Conservation (phyloP, 2,113 vertebrate species). For the Recurvirostra avosetta region DNA sequence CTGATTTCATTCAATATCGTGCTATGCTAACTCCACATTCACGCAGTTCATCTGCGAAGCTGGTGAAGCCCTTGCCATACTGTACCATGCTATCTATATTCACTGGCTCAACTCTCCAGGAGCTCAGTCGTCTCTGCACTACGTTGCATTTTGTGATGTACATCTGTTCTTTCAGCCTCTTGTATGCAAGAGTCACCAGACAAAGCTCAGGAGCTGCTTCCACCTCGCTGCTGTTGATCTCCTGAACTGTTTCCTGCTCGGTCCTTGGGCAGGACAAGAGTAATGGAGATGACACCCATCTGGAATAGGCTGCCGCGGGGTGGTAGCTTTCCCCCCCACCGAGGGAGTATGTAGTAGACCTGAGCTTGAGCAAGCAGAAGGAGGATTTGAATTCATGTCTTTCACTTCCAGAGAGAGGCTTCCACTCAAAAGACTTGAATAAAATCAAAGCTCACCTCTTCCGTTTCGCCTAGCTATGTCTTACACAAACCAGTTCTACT, state of each 20-base stretch:
- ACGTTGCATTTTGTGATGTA: background rate
- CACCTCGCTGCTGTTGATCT: background rate
- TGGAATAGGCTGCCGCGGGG: background rate
- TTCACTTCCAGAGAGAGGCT: background rate
- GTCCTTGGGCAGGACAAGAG: background rate
- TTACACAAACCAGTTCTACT: background rate
- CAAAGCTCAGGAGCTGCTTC: background rate
- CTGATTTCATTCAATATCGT: background rate
- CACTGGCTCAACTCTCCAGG: background rate
- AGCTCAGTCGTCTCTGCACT: background rate
- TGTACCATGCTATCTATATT: background rate
- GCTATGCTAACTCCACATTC: background rate
- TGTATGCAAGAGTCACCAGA: background rate
- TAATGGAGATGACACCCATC: background rate
- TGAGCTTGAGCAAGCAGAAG: background rate
- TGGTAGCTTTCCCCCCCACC: background rate
- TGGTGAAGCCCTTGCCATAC: background rate
- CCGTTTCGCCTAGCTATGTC: background rate
- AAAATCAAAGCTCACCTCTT: background rate
- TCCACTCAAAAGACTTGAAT: background rate
- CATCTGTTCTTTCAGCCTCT: background rate
- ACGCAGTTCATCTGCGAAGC: background rate
- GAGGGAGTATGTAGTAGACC: background rate
- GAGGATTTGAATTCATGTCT: background rate
- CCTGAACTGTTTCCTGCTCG: background rate